Base-by-base conservation (phyloP, 2,888 invertebrate species). In the Stictocephala bisonia region DNA sequence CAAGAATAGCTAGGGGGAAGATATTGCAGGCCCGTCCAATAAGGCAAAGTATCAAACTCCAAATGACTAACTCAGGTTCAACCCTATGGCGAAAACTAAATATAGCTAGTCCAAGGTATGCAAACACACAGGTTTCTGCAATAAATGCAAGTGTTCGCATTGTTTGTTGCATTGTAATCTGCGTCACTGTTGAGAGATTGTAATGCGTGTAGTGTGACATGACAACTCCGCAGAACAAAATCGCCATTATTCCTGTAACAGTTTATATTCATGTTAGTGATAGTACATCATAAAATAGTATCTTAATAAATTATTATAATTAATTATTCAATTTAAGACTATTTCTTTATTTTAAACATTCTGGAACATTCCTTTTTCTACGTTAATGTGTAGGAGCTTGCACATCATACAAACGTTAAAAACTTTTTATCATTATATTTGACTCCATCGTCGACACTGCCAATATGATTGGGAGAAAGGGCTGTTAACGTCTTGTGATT, bases 171-270 rank as follows among this genome's bases (percentile, higher is more conserved):
- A 99, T 98, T 2, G 99, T 99, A 67, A 99, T 97, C 86, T 99
- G 99, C 0, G 99, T 98, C 20, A 99, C 94, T 0, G 99, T 98
- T 0, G 98, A 98, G 50, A 99, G 86, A 84, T 99, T 99, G 82
- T 95, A 96, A 87, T 99, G 99, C 13, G 99, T 99, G 84, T 99
- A 99, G 84, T 99, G 99, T 0, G 98, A 98, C 99, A 99, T 99
- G 0, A 98, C 97, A 82, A 99, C 96, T 6, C 99, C 99, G 86
- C 97, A 97, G 84, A 99, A 98, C 79, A 99, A 85, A 81, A 99
- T 99, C 6, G 99, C 98, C 99, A 99, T 99, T 74, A 99, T 99
- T 75, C 99, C 96, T 91, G 86, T 1, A 82, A 78, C 78, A 74
- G 71, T 13, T 56, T 67, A 35, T 35, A 9, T 41, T 50, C 50